phyloP scores from a whole-genome alignment of 1,140 invertebrate genomes.

The Solen grandis region DNA sequence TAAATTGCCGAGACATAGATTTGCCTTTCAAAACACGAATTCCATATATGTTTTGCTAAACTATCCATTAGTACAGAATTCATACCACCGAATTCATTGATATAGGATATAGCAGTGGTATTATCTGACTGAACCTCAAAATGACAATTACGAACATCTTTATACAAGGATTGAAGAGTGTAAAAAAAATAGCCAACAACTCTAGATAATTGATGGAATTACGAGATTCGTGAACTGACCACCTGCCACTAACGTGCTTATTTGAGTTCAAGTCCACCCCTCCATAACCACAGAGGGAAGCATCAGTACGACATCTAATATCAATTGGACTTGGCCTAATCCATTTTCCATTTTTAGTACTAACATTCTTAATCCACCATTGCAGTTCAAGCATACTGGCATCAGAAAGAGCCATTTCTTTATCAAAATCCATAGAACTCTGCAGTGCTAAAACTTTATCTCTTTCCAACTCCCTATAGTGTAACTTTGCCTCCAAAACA shows the following conservation, averaged over 20 bases:
- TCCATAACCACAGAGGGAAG: conserved; percentile 36
- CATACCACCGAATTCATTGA: conserved; percentile 33
- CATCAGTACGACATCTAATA: conserved; percentile 53
- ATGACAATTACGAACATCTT: neutral
- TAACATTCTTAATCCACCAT: no score
- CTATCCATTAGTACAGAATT: neutral
- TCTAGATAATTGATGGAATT: conserved; percentile 56
- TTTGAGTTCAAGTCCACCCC: neutral
- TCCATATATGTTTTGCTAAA: conserved; percentile 40
- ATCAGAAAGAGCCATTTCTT: no score
- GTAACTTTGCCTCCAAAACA: no score
- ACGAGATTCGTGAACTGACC: conserved; percentile 26
- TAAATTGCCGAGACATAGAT: conserved; percentile 28
- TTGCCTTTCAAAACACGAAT: conserved; percentile 44
- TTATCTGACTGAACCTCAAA: conserved; percentile 46
- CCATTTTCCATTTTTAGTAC: no score
- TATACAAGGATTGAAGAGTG: conserved; percentile 20
- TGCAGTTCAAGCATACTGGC: no score
- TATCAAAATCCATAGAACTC: no score
- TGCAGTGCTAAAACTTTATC: no score
- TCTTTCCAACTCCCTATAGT: no score
- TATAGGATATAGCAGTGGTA: conserved; percentile 55
- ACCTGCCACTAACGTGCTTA: conserved; percentile 5
- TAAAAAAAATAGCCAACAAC: conserved; percentile 34
- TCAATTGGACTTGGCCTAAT: no score